Base-by-base conservation (phyloP, 2,113 vertebrate genomes). In the Promerops cafer region DNA sequence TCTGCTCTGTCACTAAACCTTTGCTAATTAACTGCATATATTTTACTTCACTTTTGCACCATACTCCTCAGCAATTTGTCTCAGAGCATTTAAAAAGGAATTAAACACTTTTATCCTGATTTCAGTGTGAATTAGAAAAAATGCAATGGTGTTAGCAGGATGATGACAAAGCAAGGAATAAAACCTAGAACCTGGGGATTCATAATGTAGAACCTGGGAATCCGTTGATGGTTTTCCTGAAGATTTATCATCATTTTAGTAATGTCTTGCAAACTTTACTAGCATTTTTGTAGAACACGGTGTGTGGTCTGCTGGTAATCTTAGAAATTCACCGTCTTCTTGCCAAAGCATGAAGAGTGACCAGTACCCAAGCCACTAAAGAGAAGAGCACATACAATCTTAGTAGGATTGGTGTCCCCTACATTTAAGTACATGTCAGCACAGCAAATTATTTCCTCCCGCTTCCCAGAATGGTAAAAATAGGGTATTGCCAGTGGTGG, bases 131-230 rank as follows among this genome's bases (percentile, higher is more conserved):
- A 6, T 59, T 60, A 47, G 24, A 5, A 5, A 87, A 83, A 27
- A 47, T 17, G 19, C 30, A 28, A 0, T 44, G 64, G 11, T 0
- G 0, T 33, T 39, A 70, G 35, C 13, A 12, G 24, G 17, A 33
- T 39, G 33, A 74, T 21, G 39, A 65, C 40, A 78, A 81, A 82
- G 11, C 47, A 45, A 91, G 23, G 72, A 72, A 20, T 57, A 76
- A 80, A 90, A 49, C 27, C 13, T 63, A 64, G n/a, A 68, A 54
- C 24, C 15, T 49, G 17, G 11, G n/a, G 59, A 68, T 40, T 69
- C 12, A 28, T 3, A 85, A 44, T 35, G 16, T 70, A 60, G 44
- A 71, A 54, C 30, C 10, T 26, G 20, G 10, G 20, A 28, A 61
- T 33, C 35, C 10, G 13, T 2, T 63, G 35, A 9, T 50, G 30